Conservation (phyloP, 2,797 vertebrate genomes). For the Harpagifer antarcticus region DNA sequence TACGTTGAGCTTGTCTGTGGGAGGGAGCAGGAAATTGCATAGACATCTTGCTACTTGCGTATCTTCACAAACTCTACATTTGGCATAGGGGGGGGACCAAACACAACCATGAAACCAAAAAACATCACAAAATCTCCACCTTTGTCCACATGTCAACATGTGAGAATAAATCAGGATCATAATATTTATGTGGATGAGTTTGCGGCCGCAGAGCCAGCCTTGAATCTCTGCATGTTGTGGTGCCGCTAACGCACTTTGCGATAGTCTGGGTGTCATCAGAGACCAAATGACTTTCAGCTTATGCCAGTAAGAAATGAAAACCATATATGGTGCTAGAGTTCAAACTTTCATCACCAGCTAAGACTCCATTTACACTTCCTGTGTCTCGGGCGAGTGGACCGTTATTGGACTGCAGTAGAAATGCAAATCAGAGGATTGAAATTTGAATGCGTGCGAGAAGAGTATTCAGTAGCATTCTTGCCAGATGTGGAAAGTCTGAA, state of each 20-base stretch:
- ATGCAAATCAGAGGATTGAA: neutral
- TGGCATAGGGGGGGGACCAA: slow-evolving; percentile 74
- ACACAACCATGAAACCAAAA: slow-evolving; percentile 71
- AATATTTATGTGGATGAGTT: slow-evolving; percentile 41
- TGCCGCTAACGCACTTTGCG: neutral
- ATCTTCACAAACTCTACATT: slow-evolving; percentile 82
- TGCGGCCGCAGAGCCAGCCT: slow-evolving; percentile 50
- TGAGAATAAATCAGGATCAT: slow-evolving; percentile 54
- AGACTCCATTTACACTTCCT: slow-evolving; percentile 25
- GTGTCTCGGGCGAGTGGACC: neutral
- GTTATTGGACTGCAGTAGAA: neutral
- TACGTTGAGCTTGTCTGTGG: slow-evolving; percentile 44
- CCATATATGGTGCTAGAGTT: neutral
- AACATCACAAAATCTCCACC: slow-evolving; percentile 72
- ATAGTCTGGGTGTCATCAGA: neutral
- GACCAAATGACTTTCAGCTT: slow-evolving; percentile 28
- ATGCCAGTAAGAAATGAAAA: slow-evolving; percentile 2
- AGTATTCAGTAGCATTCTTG: neutral
- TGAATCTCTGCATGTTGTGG: slow-evolving; percentile 24
- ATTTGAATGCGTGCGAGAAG: no score
- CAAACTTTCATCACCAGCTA: slow-evolving; percentile 1
- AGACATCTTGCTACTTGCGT: slow-evolving; percentile 84
- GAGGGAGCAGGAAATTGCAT: slow-evolving; percentile 80
- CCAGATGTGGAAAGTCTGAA: neutral
- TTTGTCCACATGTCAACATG: slow-evolving; percentile 67